Conservation (phyloP, 2,888 invertebrate species). For the Busseola fusca region DNA sequence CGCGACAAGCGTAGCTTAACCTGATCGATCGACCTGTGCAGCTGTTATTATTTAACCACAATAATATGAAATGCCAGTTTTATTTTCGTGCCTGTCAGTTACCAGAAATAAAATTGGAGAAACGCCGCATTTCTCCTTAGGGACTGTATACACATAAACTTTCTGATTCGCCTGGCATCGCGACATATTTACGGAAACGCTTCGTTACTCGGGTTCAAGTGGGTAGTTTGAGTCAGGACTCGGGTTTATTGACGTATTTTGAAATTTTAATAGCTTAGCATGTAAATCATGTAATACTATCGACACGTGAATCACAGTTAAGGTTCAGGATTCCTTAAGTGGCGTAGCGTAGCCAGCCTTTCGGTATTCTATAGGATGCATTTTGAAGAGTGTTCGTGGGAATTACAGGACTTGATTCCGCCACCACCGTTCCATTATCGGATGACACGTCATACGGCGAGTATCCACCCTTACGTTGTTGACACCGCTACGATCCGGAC, state of each 20-base stretch:
- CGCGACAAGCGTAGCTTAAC: too few relatives aligned
- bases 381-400: too few relatives aligned
- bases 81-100: slow-evolving; percentile 31
- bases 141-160: slow-evolving; percentile 54
- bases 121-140: slow-evolving; percentile 42
- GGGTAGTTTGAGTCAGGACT: slow-evolving; percentile 38
- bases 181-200: slow-evolving; percentile 53
- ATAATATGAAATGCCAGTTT: slow-evolving; percentile 35
- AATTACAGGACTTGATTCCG: too few relatives aligned
- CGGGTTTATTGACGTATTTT: slow-evolving; percentile 39
- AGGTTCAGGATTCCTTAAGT: slow-evolving; percentile 5
- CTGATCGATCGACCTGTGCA: too few relatives aligned
- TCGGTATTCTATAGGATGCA: too few relatives aligned
- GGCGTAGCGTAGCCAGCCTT: too few relatives aligned
- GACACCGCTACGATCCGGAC: too few relatives aligned
- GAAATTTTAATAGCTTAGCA: slow-evolving; percentile 28
- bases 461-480: too few relatives aligned
- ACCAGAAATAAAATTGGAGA: slow-evolving; percentile 50
- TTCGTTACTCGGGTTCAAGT: slow-evolving; percentile 50
- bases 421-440: too few relatives aligned
- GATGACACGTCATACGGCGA: too few relatives aligned
- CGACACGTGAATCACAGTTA: slow-evolving; percentile 2
- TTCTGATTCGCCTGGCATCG: slow-evolving; percentile 45
- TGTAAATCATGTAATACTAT: slow-evolving; percentile 19
- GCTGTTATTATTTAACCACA: slow-evolving; percentile 14